phyloP scores from a whole-genome alignment of 2,797 vertebrate species.

The Botia almorhae region DNA sequence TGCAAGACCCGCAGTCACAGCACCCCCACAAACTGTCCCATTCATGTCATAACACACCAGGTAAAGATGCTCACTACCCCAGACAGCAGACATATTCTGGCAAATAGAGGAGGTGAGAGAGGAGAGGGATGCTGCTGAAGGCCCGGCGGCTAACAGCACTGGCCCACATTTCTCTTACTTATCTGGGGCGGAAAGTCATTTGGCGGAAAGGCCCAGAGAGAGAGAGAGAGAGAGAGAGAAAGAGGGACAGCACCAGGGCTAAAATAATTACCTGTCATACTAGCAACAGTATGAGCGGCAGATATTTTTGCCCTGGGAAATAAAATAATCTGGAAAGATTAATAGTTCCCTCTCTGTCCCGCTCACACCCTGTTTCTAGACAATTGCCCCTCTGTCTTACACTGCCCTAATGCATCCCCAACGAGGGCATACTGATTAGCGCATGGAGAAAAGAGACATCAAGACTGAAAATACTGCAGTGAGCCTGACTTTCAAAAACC shows the following conservation, averaged over 20 bases:
- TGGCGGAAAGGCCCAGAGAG: constrained; percentile 51
- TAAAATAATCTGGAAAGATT: constrained; percentile 62
- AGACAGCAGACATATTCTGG: constrained; percentile 15
- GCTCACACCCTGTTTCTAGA: neutral
- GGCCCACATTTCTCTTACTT: constrained; percentile 69
- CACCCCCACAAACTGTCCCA: neutral
- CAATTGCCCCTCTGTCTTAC: constrained; percentile 53
- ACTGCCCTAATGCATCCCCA: constrained; percentile 34
- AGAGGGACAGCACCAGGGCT: constrained; percentile 49
- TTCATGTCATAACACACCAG: constrained; percentile 46
- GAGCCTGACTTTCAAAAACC: neutral
- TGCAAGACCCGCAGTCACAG: neutral
- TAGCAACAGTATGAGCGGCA: constrained; percentile 61
- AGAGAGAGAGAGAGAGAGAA: constrained; percentile 53
- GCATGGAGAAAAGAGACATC: constrained; percentile 29
- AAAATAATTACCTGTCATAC: constrained; percentile 78
- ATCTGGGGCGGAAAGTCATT: constrained; percentile 67
- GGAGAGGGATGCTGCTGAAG: constrained; percentile 7
- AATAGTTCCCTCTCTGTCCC: constrained; percentile 25
- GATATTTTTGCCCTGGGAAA: constrained; percentile 68
- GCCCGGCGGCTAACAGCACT: constrained; percentile 50
- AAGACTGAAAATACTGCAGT: constrained; percentile 26
- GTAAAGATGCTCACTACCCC: constrained; percentile 2
- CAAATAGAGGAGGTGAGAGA: neutral
- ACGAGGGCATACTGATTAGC: constrained; percentile 21